phyloP scores from a whole-genome alignment of 2,888 invertebrate species.

The Chymomyza amoena region DNA sequence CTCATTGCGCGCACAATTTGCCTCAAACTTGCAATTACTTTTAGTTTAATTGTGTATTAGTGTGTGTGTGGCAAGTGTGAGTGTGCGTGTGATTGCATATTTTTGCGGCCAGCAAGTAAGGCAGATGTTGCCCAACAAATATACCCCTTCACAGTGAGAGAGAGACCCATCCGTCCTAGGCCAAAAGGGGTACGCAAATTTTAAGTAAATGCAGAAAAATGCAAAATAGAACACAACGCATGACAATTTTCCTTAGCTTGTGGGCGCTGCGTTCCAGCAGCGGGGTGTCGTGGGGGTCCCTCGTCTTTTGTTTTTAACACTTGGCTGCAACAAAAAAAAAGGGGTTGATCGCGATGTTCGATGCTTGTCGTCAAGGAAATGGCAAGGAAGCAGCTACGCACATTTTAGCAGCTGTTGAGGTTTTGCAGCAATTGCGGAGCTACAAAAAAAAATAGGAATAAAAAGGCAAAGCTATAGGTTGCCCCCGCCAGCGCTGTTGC shows the following conservation, averaged over 20 bases:
- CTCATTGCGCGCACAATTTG: slow-evolving; percentile 54
- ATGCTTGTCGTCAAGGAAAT: slow-evolving; percentile 32
- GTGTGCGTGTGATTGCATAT: slow-evolving; percentile 5
- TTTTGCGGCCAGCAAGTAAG: slow-evolving; percentile 7
- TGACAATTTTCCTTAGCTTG: slow-evolving; percentile 53
- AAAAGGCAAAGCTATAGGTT: slow-evolving; percentile 15
- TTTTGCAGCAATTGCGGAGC: slow-evolving; percentile 37
- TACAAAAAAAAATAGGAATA: slow-evolving; percentile 3
- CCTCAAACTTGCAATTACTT: slow-evolving; percentile 56
- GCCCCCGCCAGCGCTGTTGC: neutral
- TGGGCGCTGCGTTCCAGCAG: slow-evolving; percentile 20
- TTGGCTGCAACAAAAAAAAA: slow-evolving; percentile 37
- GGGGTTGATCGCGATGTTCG: slow-evolving; percentile 40
- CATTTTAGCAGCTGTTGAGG: slow-evolving; percentile 72
- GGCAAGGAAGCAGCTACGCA: slow-evolving; percentile 56
- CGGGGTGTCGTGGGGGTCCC: slow-evolving; percentile 19
- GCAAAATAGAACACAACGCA: slow-evolving; percentile 50
- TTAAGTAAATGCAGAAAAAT: slow-evolving; percentile 51
- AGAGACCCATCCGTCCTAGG: neutral
- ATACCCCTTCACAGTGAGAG: neutral
- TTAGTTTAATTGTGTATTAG: slow-evolving; percentile 36
- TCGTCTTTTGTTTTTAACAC: slow-evolving; percentile 70
- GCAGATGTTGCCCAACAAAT: slow-evolving; percentile 60
- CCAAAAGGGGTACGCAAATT: slow-evolving; percentile 22
- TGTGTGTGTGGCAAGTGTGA: slow-evolving; percentile 14